Evolutionary conservation across 2,113 vertebrate species (phyloP), one percentile per base, ranked within the genome.

Genomic region (Heterotilapia buettikoferi): DNA sequence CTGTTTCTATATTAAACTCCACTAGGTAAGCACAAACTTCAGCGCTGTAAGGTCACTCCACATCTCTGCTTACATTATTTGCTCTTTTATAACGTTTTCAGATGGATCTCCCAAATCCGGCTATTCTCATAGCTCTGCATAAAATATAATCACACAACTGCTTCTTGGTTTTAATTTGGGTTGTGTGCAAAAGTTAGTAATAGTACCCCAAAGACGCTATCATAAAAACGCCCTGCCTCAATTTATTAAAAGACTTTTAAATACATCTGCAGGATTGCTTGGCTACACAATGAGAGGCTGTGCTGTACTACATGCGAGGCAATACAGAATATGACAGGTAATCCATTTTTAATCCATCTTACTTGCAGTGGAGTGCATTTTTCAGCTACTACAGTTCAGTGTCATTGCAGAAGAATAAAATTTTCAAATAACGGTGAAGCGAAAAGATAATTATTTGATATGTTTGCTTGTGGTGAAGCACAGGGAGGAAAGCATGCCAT

Each of bases 1-100:
- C 90, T 92, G 94, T 95, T 96, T 96, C 96, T 96, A 96, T 95
- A 94, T 95, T 95, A 93, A 95, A 96, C 94, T 90, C 89, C 88
- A 93, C 92, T 68, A 88, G 85, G 90, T 94, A 95, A 93, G 93
- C 95, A 94, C 83, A 96, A 95, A 93, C 87, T 47, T 82, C 79
- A 84, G 61, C 45, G 33, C 61, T 80, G 71, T 92, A 88, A 93
- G 92, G 93, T 94, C 90, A 92, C 66, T 47, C 81, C 14, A 9
- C 63, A 54, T 85, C 66, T 76, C 19, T 84, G 61, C 82, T 71
- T 81, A 36, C n/a, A 53, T 33, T 78, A 78, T 52, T 78, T 33
- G 26, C 10, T 78, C 45, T 78, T 78, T 52, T 52, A 68, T 38
- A 52, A 78, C 11, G 0, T n/a, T 52, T 78, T 19, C 71, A 78